Evolutionary conservation across 2,113 vertebrate genomes (phyloP).

Genomic region (Leiothrix lutea): DNA sequence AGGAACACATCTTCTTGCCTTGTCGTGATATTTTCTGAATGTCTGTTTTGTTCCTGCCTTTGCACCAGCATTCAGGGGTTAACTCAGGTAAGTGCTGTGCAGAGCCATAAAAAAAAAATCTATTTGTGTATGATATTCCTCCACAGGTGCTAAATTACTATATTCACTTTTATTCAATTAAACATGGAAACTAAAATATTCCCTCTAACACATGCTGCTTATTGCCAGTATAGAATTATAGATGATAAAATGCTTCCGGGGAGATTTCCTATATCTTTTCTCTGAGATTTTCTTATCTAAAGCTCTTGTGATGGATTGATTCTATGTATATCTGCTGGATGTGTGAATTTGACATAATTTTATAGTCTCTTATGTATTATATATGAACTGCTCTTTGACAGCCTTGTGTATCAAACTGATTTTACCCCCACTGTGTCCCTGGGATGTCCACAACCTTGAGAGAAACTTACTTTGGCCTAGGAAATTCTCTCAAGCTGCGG

Average conservation of each 20-base stretch:
- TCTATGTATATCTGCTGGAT: not conserved
- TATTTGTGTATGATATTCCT: not conserved
- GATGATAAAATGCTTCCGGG: not conserved
- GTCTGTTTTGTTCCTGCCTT: not conserved
- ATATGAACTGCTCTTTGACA: not conserved
- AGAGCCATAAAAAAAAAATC: not conserved
- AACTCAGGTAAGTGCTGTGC: not conserved
- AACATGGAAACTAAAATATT: not conserved
- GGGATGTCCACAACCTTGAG: not conserved
- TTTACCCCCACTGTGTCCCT: not conserved
- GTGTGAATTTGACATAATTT: not conserved
- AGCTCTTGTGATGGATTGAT: not conserved
- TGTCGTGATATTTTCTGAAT: rapidly evolving
- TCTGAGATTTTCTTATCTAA: not conserved
- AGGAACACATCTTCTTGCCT: not conserved
- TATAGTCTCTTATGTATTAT: not conserved
- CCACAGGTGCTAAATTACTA: not conserved
- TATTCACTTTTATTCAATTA: not conserved
- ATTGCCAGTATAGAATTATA: not conserved
- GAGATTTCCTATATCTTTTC: not conserved
- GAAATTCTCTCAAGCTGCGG: not conserved
- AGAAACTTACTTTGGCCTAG: not conserved
- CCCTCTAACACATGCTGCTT: not conserved
- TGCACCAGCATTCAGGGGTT: not conserved
- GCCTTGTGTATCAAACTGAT: not conserved